Evolutionary conservation across 2,888 invertebrate species (phyloP), one percentile per base, ranked within the genome.

Genomic region (Dolichopus griseipennis): DNA sequence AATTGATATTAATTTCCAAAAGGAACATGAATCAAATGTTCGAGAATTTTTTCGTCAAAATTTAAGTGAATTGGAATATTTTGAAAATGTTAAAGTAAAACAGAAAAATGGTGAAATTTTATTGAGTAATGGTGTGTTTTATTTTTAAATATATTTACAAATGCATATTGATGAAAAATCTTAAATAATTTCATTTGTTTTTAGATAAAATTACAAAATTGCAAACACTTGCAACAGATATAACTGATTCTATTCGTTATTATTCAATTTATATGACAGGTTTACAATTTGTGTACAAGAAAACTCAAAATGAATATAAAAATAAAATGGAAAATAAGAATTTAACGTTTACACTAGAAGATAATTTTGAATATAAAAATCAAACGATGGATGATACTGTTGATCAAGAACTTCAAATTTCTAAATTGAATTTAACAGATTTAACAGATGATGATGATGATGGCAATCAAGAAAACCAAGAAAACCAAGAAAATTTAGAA

Each of bases 31-130:
- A 34, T 15, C 7, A 6, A 37, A 64, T 37, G 20, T 20, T 9
- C 37, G 52, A 52, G 15, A 18, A 15, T 5, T 34, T n/a, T 64
- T 64, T 20, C 20, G 34, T n/a, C 3, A n/a, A 18, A 34, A 64
- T 15, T 33, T 64, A 37, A n/a, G 18, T 7, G 33, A 64, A n/a
- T 37, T 64, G 9, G 34, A 37, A n/a, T 2, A 64, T 34, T 64
- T n/a, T 64, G 64, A 64, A 37, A 10, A 37, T 20, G 20, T 37
- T n/a, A 33, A 37, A n/a, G 37, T 64, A 20, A 34, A 20, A 20
- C 37, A 64, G 18, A 64, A 64, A 64, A 64, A 64, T 64, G 64
- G 64, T 34, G 33, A 34, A 34, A n/a, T 64, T n/a, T 37, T 64
- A 37, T 20, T 64, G 10, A 10, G 34, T n/a, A 64, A 64, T 37